Evolutionary conservation across 2,797 vertebrate genomes (phyloP), one percentile per base, ranked within the genome.

Genomic region (Gymnoscopelus microlampas): DNA sequence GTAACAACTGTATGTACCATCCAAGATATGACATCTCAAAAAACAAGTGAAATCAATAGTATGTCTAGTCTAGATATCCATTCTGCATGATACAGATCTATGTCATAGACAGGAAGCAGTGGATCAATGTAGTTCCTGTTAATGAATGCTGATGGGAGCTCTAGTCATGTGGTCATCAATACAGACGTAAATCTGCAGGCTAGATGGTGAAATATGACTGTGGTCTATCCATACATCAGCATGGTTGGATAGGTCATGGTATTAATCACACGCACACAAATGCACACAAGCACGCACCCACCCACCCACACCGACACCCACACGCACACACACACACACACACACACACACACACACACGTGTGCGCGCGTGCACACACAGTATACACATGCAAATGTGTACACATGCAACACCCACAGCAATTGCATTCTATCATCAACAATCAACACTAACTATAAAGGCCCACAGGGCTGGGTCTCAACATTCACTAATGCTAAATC

Each of bases 81-180:
- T 53, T 70, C 49, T 71, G 70, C 71, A 44, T 66, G 70, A 79
- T 49, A 24, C n/a, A 50, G 73, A 63, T 44, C 60, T 63, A 29
- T 10, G 11, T 39, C 35, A 70, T 26, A 66, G 68, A 58, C 73
- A 73, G 59, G 67, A 63, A 66, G 58, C 63, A 54, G 32, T 13
- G 3, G 56, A 84, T 85, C 77, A 77, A 80, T 80, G 32, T 48
- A 60, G 58, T 67, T 75, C 67, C 76, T 83, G 76, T 63, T 84
- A 85, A 83, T 14, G 32, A 67, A 60, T 60, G 50, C 61, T 78
- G 79, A 88, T 70, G 72, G 68, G 80, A 63, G 71, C 60, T 50
- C 73, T 64, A 71, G 79, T 82, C 80, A 72, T 63, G 65, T 85
- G 74, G n/a, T n/a, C n/a, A 85, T 86, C 87, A 70, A 86, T 77